Conservation (phyloP, 2,113 vertebrate genomes). For the Ramphastos sulfuratus region DNA sequence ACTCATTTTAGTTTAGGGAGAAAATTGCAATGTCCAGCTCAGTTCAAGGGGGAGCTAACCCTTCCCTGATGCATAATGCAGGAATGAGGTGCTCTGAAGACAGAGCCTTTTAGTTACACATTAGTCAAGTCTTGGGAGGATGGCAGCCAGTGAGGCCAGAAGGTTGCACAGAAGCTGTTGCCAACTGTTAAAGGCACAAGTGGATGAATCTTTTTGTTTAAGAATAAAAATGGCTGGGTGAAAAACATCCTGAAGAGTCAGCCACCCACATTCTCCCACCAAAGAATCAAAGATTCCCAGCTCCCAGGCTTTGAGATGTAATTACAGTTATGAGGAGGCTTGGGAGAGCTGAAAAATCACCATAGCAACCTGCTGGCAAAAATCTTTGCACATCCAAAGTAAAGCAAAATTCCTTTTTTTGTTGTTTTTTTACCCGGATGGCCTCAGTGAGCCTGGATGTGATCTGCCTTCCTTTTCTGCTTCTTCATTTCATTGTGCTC, state of each 20-base stretch:
- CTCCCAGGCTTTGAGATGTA: conserved; percentile 63
- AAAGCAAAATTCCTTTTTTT: conserved; percentile 32
- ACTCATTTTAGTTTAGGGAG: conserved; percentile 26
- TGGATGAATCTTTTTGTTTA: conserved; percentile 38
- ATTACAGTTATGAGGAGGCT: conserved; percentile 56
- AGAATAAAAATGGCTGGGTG: conserved; percentile 48
- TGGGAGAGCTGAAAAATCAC: conserved; percentile 73
- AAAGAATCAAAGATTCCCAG: conserved; percentile 67
- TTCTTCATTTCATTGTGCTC: neutral
- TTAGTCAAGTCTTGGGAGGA: conserved; percentile 44
- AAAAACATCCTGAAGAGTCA: conserved; percentile 67
- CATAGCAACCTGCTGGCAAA: conserved; percentile 71
- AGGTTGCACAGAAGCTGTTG: conserved; percentile 58
- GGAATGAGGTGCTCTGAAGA: conserved; percentile 55
- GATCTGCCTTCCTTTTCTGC: neutral
- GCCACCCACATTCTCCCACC: conserved; percentile 69
- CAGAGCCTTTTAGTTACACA: conserved; percentile 57
- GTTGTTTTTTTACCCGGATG: neutral
- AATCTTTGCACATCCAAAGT: conserved; percentile 41
- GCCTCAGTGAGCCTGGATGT: conserved; percentile 26
- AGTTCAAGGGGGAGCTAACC: conserved; percentile 49
- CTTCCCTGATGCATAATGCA: conserved; percentile 57
- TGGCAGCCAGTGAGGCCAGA: conserved; percentile 38
- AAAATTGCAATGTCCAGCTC: conserved; percentile 49
- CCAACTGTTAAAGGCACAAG: conserved; percentile 58